phyloP scores from a whole-genome alignment of 2,797 vertebrate species.

The Microctenopoma lineatum region DNA sequence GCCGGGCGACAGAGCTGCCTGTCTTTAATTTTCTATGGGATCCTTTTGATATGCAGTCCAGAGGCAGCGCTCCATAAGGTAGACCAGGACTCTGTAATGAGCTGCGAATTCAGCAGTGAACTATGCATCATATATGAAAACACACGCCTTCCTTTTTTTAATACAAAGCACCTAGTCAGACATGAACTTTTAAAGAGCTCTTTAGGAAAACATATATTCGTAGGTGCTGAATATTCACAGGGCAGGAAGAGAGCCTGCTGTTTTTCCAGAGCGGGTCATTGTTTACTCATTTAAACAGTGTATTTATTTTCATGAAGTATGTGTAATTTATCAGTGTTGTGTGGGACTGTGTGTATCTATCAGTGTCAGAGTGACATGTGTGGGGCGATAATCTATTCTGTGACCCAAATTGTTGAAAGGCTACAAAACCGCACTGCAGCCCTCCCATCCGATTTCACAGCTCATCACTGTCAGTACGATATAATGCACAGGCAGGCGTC shows the following conservation, averaged over 20 bases:
- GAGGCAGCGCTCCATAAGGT: slow-evolving; percentile 29
- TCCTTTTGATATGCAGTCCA: slow-evolving; percentile 66
- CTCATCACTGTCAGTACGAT: slow-evolving; percentile 77
- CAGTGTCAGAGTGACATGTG: slow-evolving; percentile 74
- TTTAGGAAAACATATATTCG: slow-evolving; percentile 20
- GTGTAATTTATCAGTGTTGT: slow-evolving; percentile 68
- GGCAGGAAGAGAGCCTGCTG: slow-evolving; percentile 14
- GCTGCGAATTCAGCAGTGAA: not conserved
- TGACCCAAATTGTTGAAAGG: slow-evolving; percentile 80
- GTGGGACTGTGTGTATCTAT: slow-evolving; percentile 61
- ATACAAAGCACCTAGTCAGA: not conserved
- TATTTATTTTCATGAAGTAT: slow-evolving; percentile 65
- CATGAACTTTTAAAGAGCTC: slow-evolving; percentile 17
- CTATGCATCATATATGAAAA: not conserved
- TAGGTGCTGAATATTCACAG: slow-evolving; percentile 31
- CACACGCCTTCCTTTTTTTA: not conserved
- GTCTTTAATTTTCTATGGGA: slow-evolving; percentile 68
- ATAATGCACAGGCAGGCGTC: slow-evolving; percentile 21
- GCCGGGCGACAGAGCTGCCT: slow-evolving; percentile 44
- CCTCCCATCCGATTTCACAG: slow-evolving; percentile 77
- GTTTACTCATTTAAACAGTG: slow-evolving; percentile 63
- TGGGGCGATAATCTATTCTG: slow-evolving; percentile 77
- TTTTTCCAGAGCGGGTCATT: slow-evolving; percentile 33
- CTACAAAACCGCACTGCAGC: slow-evolving; percentile 69
- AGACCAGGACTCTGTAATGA: slow-evolving; percentile 31